Evolutionary conservation across 2,113 vertebrate genomes (phyloP).

Genomic region (Excalfactoria chinensis): DNA sequence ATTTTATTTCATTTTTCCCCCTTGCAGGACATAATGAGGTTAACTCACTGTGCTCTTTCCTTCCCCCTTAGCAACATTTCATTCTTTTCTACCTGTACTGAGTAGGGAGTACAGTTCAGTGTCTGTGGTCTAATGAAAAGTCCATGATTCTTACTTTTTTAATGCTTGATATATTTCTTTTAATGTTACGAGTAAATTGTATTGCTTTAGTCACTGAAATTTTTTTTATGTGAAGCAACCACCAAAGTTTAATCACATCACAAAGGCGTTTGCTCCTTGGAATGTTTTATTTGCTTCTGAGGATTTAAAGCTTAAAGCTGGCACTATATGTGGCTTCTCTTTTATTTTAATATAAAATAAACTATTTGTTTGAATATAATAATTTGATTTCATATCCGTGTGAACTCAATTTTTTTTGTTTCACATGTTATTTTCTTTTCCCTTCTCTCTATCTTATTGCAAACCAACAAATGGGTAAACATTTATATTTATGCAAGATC

Average conservation of each 20-base stretch:
- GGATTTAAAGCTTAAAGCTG: background rate
- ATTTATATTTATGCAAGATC: background rate
- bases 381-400: background rate
- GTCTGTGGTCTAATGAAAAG: background rate
- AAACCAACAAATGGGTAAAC: rapidly evolving
- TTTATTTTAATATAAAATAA: background rate
- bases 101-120: background rate
- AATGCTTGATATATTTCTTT: too few species aligned
- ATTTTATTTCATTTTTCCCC: background rate
- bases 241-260: background rate
- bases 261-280: background rate
- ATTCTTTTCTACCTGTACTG: background rate
- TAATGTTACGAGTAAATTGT: background rate
- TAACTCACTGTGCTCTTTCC: background rate
- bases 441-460: background rate
- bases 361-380: background rate
- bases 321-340: background rate
- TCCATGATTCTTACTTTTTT: background rate
- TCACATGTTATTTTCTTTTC: background rate
- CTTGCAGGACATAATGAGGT: background rate
- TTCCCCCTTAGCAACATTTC: background rate
- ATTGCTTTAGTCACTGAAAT: background rate
- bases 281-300: background rate
- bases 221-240: background rate
- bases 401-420: background rate